A percentile compares a stretch with the other conserved stretches of the same genome.
These are phyloP conservation scores for Phalacrocorax pelagicus DNA, from an alignment of 2,113 vertebrate genomes.

Conservation along the genomic window DNA sequence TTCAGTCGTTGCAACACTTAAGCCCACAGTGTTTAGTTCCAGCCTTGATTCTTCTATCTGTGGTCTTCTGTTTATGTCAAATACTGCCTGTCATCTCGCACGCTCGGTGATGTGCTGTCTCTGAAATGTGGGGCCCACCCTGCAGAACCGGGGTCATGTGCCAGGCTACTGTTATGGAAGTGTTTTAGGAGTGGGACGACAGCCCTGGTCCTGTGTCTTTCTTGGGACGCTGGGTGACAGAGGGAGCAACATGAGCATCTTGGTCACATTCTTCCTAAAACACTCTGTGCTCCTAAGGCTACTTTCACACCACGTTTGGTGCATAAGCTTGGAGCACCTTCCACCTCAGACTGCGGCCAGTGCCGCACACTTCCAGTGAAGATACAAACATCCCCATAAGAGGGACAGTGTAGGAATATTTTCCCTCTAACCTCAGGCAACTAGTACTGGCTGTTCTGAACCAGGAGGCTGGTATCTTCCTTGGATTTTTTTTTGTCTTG, in stretches of 20 bases:
- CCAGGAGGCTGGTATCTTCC: too few species aligned
- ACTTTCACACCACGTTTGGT: background rate
- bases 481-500: background rate
- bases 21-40: background rate
- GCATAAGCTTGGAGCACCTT: background rate
- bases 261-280: background rate
- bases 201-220: background rate
- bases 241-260: background rate
- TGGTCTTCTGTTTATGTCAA: background rate
- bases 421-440: background rate
- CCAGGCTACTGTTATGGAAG: background rate
- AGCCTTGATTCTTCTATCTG: background rate
- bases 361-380: background rate
- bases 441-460: background rate
- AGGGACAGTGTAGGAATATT: background rate
- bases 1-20: background rate
- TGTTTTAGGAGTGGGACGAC: background rate
- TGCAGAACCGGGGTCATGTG: background rate
- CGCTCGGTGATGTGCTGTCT: background rate
- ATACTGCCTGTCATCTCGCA: background rate
- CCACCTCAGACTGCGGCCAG: background rate
- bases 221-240: background rate
- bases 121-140: background rate
- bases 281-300: background rate
- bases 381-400: background rate